Evolutionary conservation across 2,113 vertebrate genomes (phyloP), one percentile per base, ranked within the genome.

Genomic region (Trematomus loennbergii): DNA sequence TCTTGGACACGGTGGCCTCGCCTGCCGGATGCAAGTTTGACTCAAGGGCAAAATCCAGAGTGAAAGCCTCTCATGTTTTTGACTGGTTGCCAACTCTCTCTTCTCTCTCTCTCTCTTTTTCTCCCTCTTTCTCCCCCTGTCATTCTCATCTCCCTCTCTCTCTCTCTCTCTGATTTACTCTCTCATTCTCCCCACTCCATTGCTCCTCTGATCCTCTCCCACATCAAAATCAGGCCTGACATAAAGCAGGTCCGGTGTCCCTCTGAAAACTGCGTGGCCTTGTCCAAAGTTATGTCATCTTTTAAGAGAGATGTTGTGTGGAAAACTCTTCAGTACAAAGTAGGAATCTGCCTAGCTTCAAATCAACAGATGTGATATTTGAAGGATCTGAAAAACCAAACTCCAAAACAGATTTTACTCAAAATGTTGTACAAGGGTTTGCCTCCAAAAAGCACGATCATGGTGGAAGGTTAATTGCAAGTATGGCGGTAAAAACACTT

Each of bases 1-100:
- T 86, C 87, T 91, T 91, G 89, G 89, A 91, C 91, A 88, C 75
- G 72, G 88, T 88, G 91, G 92, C 92, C 88, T 92, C 86, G 91
- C 79, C 87, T 89, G 92, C 89, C 92, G 88, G 90, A 93, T 92
- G 86, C 80, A 76, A 89, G 92, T 90, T 93, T 91, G 89, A 93
- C 91, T 93, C 92, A 84, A 92, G 92, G 91, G 92, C 88, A 93
- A 91, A 92, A 93, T 92, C 86, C 88, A 91, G 87, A 91, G 85
- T 91, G 91, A 92, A 93, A 92, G 87, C 87, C 90, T 92, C 91
- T 92, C 88, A 89, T 92, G 91, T 93, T 93, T 91, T 92, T 93
- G 92, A 92, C 79, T 43, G 74, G 61, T 74, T 91, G 89, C 90
- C 90, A 92, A 72, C 76, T 82, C 71, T 43, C 5, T 72, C 70